Base-by-base conservation (phyloP, 2,888 invertebrate genomes). In the Pheosia gnoma region DNA sequence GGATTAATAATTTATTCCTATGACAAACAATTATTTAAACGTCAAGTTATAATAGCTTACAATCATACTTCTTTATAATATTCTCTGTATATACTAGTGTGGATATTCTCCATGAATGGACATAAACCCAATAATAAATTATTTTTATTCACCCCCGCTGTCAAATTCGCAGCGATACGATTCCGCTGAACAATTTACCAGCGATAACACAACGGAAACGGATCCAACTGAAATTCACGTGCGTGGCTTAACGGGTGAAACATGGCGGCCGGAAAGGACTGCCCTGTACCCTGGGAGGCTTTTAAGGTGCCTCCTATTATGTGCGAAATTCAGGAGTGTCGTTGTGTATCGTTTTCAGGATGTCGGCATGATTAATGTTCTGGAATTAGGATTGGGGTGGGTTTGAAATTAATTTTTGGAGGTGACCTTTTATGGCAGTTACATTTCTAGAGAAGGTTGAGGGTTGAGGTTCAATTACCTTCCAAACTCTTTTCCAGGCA, bases 261-360 rank as follows among this genome's bases (percentile, higher is more conserved):
- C 85, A 88, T 84, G 86, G 88, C 82, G 79, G 73, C 85, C 88
- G 90, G 88, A 87, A 86, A 83, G 84, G 87, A 84, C 80, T 74
- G 80, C 64, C 67, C 77, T 71, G 65, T 66, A 61, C 60, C 58
- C 77, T 77, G 72, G 75, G 66, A 55, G 55, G 62, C 36, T 58
- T 60, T 41, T 58, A 66, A 65, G 65, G 63, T 75, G 71, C 71
- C 71, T 75, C 74, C 72, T 80, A 79, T 81, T 79, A 77, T 78
- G 81, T 82, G 83, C 79, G 74, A 86, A 84, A 82, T 86, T 86
- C 82, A 81, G 84, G 84, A 83, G 64, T 62, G 58, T 13, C 53
- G 58, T 59, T 59, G 58, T 45, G 61, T 7, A 9, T 52, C 41
- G 13, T 13, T 45, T 39, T 11, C 11, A 51, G 70, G 70, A 72